Percentiles rank a stretch among this genome's conserved stretches.
These are phyloP conservation scores for Calephelis perditalis DNA, from an alignment of 2,888 invertebrate species.

Conservation along the genomic window DNA sequence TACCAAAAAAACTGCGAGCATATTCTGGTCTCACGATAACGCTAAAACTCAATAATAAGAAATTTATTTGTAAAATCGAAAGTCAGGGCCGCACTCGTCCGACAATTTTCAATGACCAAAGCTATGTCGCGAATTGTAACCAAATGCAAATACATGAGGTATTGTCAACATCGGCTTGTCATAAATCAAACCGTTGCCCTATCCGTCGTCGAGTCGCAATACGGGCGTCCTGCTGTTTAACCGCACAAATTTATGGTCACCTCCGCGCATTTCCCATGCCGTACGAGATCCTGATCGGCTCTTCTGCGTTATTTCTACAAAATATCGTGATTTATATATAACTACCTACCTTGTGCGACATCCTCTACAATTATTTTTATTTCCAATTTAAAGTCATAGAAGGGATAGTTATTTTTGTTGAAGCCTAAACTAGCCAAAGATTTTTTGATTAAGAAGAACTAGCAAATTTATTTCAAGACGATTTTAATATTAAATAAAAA, in stretches of 20 bases:
- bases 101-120: slow-evolving; percentile 1
- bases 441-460: too few relatives aligned
- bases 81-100: too few relatives aligned
- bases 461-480: too few relatives aligned
- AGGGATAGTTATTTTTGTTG: too few relatives aligned
- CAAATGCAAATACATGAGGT: slow-evolving; percentile 42
- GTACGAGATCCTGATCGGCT: slow-evolving; percentile 59
- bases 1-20: too few relatives aligned
- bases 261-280: slow-evolving; percentile 52
- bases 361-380: slow-evolving; percentile 21
- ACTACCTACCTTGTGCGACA: slow-evolving; percentile 34
- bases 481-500: too few relatives aligned
- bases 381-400: neutral
- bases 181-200: slow-evolving; percentile 69
- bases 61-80: too few relatives aligned
- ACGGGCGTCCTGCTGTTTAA: slow-evolving; percentile 67
- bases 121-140: slow-evolving; percentile 30
- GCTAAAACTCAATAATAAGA: too few relatives aligned
- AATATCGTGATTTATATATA: slow-evolving; percentile 73
- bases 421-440: too few relatives aligned
- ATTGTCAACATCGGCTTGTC: slow-evolving; percentile 39
- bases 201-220: slow-evolving; percentile 60
- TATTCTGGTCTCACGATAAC: too few relatives aligned
- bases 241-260: slow-evolving; percentile 75
- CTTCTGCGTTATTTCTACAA: slow-evolving; percentile 71